These are phyloP conservation scores for Trichogramma dendrolimi DNA, from an alignment of 2,888 invertebrate species.

Conservation along the genomic window DNA sequence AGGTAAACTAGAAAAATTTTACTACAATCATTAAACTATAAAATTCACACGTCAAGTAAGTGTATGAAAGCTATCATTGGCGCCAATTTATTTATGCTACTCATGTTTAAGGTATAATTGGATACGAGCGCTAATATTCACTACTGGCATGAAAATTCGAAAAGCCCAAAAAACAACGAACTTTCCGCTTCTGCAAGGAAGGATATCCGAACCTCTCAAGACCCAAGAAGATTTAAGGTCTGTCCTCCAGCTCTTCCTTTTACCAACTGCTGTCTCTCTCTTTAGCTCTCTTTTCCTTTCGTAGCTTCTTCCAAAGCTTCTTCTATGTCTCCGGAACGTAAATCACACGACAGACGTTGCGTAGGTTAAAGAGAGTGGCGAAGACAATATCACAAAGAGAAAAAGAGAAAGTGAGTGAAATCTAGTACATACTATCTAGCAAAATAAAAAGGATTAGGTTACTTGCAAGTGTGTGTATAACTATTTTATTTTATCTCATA, in stretches of 20 bases:
- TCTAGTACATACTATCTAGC: too few relatives aligned
- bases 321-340: constrained; percentile 39
- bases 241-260: constrained; percentile 32
- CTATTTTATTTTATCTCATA: not conserved
- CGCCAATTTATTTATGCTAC: too few relatives aligned
- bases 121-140: too few relatives aligned
- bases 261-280: not conserved
- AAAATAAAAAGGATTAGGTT: too few relatives aligned
- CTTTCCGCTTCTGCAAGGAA: not conserved
- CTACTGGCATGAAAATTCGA: too few relatives aligned
- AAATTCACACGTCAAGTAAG: too few relatives aligned
- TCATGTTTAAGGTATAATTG: too few relatives aligned
- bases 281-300: not conserved
- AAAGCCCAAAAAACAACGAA: constrained; percentile 13
- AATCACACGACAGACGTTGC: constrained; percentile 41
- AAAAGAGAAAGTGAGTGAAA: constrained; percentile 1
- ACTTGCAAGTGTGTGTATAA: too few relatives aligned
- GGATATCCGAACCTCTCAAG: constrained; percentile 20
- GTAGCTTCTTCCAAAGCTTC: constrained; percentile 21
- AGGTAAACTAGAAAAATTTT: too few relatives aligned
- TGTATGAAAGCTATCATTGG: too few relatives aligned
- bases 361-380: constrained; percentile 24
- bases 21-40: too few relatives aligned
- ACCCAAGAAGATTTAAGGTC: constrained; percentile 34
- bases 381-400: constrained; percentile 19